A percentile compares a stretch with the other conserved stretches of the same genome.
phyloP scores from a whole-genome alignment of 2,797 vertebrate genomes.

The Syngnathus rostellatus region DNA sequence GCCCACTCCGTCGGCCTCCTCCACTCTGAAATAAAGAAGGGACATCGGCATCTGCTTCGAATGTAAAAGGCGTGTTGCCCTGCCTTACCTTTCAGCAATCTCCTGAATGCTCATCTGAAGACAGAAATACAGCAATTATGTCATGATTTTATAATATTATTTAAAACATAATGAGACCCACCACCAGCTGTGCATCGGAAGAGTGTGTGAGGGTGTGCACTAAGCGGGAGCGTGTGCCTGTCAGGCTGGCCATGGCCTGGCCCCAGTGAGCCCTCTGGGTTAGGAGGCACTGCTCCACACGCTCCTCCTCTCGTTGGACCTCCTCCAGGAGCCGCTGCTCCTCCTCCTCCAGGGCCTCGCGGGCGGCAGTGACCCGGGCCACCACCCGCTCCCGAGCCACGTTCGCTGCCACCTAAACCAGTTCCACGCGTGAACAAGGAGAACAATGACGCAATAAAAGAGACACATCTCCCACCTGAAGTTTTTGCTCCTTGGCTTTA shows the following conservation, averaged over 20 bases:
- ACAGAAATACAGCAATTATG: constrained; percentile 8
- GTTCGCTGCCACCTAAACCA: constrained; percentile 67
- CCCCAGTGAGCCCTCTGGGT: constrained; percentile 86
- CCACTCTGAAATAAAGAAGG: constrained; percentile 64
- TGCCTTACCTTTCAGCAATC: constrained; percentile 79
- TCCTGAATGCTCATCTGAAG: constrained; percentile 71
- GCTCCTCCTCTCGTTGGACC: constrained; percentile 83
- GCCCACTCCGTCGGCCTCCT: constrained; percentile 83
- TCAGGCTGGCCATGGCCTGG: constrained; percentile 72
- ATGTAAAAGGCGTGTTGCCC: not conserved
- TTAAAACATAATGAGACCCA: constrained; percentile 44
- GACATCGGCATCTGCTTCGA: no score
- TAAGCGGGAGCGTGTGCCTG: constrained; percentile 73
- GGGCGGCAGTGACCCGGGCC: constrained; percentile 73
- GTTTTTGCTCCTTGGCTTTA: constrained; percentile 71
- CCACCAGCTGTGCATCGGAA: constrained; percentile 72
- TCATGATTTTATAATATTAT: not conserved
- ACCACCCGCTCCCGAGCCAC: constrained; percentile 75
- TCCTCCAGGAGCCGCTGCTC: constrained; percentile 85
- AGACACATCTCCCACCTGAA: constrained; percentile 68
- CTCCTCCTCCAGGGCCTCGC: constrained; percentile 80
- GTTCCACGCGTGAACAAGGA: not conserved
- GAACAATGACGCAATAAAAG: no score
- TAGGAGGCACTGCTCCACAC: constrained; percentile 85
- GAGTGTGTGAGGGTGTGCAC: constrained; percentile 5